Percentiles rank a stretch among this genome's conserved stretches.
Conservation (phyloP, 2,797 vertebrate species). For the Babyrousa celebensis region DNA sequence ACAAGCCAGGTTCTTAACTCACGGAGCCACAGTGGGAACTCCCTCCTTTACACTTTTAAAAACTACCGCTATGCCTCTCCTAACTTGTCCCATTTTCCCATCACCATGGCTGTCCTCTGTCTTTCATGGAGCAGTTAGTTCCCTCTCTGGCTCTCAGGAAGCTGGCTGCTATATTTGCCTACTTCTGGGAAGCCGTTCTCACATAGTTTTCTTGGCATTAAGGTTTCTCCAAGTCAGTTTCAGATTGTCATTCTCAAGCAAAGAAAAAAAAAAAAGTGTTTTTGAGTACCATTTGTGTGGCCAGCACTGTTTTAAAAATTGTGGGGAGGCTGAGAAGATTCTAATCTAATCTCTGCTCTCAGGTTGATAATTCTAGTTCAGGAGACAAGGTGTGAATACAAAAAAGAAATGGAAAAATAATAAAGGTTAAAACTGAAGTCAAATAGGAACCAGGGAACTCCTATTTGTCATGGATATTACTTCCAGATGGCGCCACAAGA, state of each 20-base stretch:
- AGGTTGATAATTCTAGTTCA: slow-evolving; percentile 67
- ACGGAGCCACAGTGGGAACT: too few species aligned
- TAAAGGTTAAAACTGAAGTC: slow-evolving; percentile 54
- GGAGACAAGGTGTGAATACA: slow-evolving; percentile 55
- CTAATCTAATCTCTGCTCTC: slow-evolving; percentile 72
- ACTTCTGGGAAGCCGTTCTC: not conserved
- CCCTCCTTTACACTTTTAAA: not conserved
- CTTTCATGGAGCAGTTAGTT: fast-evolving
- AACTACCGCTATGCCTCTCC: not conserved
- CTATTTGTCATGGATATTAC: slow-evolving; percentile 16
- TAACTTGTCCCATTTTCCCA: not conserved
- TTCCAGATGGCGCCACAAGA: slow-evolving; percentile 51
- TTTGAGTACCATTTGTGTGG: not conserved
- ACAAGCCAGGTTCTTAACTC: too few species aligned
- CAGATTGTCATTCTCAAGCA: slow-evolving; percentile 54
- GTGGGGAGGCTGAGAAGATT: not conserved
- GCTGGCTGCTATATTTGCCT: too few species aligned
- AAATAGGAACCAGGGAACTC: slow-evolving; percentile 41
- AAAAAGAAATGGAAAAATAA: slow-evolving; percentile 69
- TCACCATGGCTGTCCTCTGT: not conserved
- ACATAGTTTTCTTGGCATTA: slow-evolving; percentile 3
- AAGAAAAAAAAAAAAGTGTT: not conserved
- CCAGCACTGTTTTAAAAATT: slow-evolving; percentile 19
- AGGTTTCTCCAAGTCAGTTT: slow-evolving; percentile 51
- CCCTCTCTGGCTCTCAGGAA: not conserved